Evolutionary conservation across 2,113 vertebrate species (phyloP), one percentile per base, ranked within the genome.

Genomic region (Hippocampus abdominalis): DNA sequence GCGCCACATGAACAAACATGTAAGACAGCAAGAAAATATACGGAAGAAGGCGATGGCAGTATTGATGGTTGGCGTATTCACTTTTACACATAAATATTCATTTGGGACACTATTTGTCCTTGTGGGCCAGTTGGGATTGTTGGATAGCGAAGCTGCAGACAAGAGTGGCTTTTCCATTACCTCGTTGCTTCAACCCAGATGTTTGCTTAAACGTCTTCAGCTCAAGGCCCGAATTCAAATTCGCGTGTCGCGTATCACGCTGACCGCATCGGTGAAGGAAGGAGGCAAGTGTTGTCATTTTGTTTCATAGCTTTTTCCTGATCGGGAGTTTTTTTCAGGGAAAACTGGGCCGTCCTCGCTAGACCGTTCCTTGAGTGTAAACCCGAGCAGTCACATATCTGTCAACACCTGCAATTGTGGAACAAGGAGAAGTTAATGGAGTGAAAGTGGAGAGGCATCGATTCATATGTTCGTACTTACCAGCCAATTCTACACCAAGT

Each of bases 401-500:
- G 71, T 71, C 74, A 79, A 18, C 70, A 46, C 0, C 7, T 4
- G 9, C 44, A 10, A 75, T 76, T 66, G 4, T 32, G 29, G 57
- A n/a, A 80, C 29, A 67, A 46, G 67, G 69, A 6, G 23, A 27
- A 18, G 4, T 49, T 25, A 57, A 39, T n/a, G 25, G 40, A 75
- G 40, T 51, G 27, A 39, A 61, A 64, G 71, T 6, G 7, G 15
- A 68, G 40, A 59, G n/a, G 60, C 49, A 69, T 29, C 9, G 4
- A n/a, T 53, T 48, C 77, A 80, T 59, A 67, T 82, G 78, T 75
- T 77, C 51, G 65, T 73, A 70, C 66, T 81, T 74, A 70, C 64
- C 40, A 18, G 32, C 21, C 27, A 27, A 27, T 27, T 27, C 27
- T 27, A 2, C 1, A 27, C 27, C 27, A 2, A 27, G 27, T 27